Evolutionary conservation across 1,140 invertebrate genomes (phyloP).

Genomic region (Aleiodes sp.): DNA sequence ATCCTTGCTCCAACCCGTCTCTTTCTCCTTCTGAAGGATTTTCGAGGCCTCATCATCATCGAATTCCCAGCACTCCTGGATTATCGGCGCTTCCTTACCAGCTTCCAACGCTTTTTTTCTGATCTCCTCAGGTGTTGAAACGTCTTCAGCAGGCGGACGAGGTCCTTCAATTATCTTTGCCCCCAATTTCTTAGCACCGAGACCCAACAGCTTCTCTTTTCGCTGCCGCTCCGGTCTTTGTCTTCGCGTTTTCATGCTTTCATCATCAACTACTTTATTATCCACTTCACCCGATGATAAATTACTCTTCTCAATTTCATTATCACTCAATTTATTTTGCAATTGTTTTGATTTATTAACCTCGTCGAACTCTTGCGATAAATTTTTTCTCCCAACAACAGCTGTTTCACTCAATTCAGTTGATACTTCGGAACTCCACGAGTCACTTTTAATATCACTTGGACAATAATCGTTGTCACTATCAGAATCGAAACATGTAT

Average conservation of each 20-base stretch:
- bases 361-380: background rate
- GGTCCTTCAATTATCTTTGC: slow-evolving; percentile 29
- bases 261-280: slow-evolving; percentile 12
- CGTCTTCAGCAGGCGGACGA: slow-evolving; percentile 36
- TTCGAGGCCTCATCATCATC: slow-evolving; percentile 35
- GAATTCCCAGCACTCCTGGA: slow-evolving; percentile 39
- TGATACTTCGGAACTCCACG: slow-evolving; percentile 13
- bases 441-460: background rate
- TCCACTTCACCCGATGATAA: background rate
- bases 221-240: slow-evolving; percentile 16
- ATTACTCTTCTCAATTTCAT: background rate
- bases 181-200: slow-evolving; percentile 48
- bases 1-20: slow-evolving; percentile 11
- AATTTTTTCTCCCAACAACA: background rate
- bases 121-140: slow-evolving; percentile 32
- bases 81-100: slow-evolving; percentile 38
- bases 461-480: slow-evolving; percentile 65
- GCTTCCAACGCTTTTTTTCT: slow-evolving; percentile 24
- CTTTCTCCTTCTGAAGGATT: slow-evolving; percentile 24
- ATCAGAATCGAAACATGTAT: slow-evolving; percentile 68
- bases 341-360: background rate
- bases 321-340: background rate
- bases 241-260: background rate
- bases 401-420: slow-evolving; percentile 2
- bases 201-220: slow-evolving; percentile 28